A percentile compares a stretch with the other conserved stretches of the same genome.
phyloP scores from a whole-genome alignment of 2,797 vertebrate species.

The Danio tinwini region DNA sequence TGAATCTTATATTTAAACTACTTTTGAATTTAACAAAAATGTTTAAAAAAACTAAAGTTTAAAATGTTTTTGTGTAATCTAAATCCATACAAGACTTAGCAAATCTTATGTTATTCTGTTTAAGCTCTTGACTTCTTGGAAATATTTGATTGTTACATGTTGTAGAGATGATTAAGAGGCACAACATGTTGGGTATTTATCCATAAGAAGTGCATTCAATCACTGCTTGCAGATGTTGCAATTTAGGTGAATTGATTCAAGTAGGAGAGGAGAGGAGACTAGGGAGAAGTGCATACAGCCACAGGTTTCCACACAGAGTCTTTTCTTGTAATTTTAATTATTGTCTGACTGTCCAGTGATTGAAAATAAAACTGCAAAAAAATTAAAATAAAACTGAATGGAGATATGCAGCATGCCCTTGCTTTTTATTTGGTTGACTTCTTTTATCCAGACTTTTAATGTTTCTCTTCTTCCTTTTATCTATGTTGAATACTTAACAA shows the following conservation, averaged over 20 bases:
- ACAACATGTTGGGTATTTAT: background rate
- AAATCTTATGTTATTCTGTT: background rate
- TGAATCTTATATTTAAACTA: background rate
- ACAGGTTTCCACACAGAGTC: background rate
- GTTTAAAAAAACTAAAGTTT: background rate
- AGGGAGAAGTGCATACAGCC: background rate
- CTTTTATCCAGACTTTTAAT: slow-evolving; percentile 6
- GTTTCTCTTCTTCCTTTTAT: slow-evolving; percentile 43
- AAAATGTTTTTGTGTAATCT: background rate
- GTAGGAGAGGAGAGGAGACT: background rate
- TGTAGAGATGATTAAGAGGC: background rate
- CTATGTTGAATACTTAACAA: background rate
- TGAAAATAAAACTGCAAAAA: slow-evolving; percentile 43
- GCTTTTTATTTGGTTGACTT: slow-evolving; percentile 27
- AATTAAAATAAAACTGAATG: too few relatives aligned
- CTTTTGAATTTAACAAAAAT: background rate
- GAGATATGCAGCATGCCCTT: slow-evolving; percentile 20
- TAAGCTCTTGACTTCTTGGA: background rate
- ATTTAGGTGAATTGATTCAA: background rate
- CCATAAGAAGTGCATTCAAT: background rate
- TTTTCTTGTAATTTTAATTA: slow-evolving; percentile 46
- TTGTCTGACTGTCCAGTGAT: slow-evolving; percentile 17
- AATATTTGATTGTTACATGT: background rate
- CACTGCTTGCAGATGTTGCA: background rate
- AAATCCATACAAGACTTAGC: background rate